Percentiles rank a stretch among this genome's conserved stretches.
Conservation (phyloP, 30 jellyfish, hydroid and myxozoan genomes). For the Hydra vulgaris region DNA sequence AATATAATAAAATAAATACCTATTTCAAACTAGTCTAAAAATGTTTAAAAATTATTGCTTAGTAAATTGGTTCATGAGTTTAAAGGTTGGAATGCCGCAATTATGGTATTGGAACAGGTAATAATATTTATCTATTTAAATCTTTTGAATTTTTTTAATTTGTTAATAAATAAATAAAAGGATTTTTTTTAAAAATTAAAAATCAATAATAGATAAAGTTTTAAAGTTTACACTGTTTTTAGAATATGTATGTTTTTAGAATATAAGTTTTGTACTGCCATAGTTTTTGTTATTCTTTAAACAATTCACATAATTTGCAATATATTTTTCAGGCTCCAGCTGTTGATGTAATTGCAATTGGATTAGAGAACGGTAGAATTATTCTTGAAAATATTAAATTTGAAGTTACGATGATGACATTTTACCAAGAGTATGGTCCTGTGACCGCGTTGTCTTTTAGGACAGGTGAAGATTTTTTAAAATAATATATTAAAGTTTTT, state of each 20-base stretch:
- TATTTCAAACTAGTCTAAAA: too few species aligned
- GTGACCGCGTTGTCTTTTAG: conserved; percentile 74
- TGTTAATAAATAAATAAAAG: too few species aligned
- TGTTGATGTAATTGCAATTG: conserved; percentile 79
- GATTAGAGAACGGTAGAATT: conserved; percentile 63
- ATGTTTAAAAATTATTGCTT: neutral
- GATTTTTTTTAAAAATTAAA: too few species aligned
- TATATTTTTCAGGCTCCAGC: conserved; percentile 79
- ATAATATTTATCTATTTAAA: too few species aligned
- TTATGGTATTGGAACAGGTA: conserved; percentile 76
- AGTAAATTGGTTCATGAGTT: conserved; percentile 63
- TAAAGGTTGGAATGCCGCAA: conserved; percentile 79
- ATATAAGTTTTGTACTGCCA: too few species aligned
- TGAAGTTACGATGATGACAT: conserved; percentile 58
- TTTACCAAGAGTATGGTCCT: conserved; percentile 84
- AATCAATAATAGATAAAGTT: too few species aligned
- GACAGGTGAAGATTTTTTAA: conserved; percentile 86
- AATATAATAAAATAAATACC: too few species aligned
- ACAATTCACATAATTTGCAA: too few species aligned
- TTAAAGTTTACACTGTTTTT: too few species aligned
- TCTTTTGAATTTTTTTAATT: too few species aligned
- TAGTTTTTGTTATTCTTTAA: too few species aligned
- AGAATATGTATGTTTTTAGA: too few species aligned
- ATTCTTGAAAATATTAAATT: conserved; percentile 54
- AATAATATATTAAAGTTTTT: neutral